Evolutionary conservation across 2,797 vertebrate species (phyloP).

Genomic region (Glyptemys insculpta): DNA sequence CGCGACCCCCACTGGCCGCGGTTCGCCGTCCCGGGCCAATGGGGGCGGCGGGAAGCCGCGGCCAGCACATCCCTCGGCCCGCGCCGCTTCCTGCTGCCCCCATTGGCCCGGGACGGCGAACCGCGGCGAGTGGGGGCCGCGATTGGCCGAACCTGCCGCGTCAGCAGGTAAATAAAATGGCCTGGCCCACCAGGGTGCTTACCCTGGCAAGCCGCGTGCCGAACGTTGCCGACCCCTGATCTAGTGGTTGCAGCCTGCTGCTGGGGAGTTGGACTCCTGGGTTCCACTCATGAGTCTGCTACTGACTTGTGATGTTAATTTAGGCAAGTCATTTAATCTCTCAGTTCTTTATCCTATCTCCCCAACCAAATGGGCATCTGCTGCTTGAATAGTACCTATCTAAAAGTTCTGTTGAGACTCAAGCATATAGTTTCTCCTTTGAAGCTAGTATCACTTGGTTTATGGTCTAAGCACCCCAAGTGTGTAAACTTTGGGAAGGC

Average conservation of each 20-base stretch:
- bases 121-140: no score
- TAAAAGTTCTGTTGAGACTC: background rate
- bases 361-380: background rate
- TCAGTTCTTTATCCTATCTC: background rate
- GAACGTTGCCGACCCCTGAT: background rate
- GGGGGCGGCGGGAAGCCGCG: no score
- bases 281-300: background rate
- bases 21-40: no score
- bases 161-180: no score
- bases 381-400: background rate
- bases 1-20: no score
- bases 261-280: background rate
- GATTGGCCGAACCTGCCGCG: no score
- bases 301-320: background rate
- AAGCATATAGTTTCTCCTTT: background rate
- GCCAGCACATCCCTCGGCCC: no score
- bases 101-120: no score
- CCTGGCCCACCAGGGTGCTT: no score
- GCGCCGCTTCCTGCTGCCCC: no score
- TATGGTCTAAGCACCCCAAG: conserved; percentile 20
- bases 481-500: background rate
- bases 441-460: conserved; percentile 25
- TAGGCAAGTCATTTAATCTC: conserved; percentile 17
- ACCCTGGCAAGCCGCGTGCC: no score
- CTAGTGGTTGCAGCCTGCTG: background rate